phyloP scores from a whole-genome alignment of 2,113 vertebrate species.

The Pristiophorus japonicus region DNA sequence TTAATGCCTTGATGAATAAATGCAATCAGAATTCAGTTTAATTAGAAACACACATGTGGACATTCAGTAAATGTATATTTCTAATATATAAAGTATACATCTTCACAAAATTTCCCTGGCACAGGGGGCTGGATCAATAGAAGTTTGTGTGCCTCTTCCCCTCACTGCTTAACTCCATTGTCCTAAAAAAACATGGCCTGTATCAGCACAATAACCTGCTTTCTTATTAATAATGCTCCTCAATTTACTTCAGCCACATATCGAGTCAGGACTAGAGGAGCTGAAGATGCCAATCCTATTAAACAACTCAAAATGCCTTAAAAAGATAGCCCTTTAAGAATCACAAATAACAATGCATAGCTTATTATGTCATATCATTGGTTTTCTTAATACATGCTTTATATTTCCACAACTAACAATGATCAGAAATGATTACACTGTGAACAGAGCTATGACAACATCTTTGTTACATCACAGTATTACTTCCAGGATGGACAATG shows the following conservation, averaged over 20 bases:
- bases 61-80: neutral
- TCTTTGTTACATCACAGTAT: neutral
- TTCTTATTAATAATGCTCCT: neutral
- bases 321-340: neutral
- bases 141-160: neutral
- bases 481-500: neutral
- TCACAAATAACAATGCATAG: neutral
- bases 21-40: neutral
- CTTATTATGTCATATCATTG: neutral
- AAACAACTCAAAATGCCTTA: neutral
- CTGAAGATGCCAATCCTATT: neutral
- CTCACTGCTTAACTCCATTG: neutral
- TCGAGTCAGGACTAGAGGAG: neutral
- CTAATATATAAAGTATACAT: neutral
- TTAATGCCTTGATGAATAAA: neutral
- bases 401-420: neutral
- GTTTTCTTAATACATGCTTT: neutral
- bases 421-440: neutral
- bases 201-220: neutral
- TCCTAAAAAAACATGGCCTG: neutral
- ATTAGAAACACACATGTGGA: neutral
- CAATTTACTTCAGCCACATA: neutral
- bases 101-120: neutral
- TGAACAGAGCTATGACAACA: neutral
- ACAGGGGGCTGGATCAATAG: neutral